phyloP scores from a whole-genome alignment of 2,113 vertebrate species.

The Hippocampus mohnikei region DNA sequence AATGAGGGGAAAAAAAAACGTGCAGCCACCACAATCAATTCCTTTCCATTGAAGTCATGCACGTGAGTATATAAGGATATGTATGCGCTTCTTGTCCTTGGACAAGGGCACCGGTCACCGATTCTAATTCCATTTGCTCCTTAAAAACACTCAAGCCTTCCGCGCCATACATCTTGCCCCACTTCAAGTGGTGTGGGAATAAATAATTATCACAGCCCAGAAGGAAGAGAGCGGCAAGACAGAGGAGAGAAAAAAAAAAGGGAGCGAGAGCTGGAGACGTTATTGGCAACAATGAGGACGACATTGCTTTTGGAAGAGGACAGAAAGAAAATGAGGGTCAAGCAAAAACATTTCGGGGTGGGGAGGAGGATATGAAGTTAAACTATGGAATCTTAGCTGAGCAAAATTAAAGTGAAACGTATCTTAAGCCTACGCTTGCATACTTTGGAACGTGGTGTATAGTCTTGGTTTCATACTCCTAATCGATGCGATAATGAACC shows the following conservation, averaged over 20 bases:
- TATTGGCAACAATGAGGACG: conserved; percentile 56
- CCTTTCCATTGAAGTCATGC: conserved; percentile 22
- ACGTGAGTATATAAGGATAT: conserved; percentile 6
- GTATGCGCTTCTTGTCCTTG: conserved; percentile 1
- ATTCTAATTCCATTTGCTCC: conserved; percentile 45
- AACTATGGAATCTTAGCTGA: too few species aligned
- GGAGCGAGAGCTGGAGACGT: conserved; percentile 19
- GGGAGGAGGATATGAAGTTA: conserved; percentile 5
- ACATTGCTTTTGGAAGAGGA: conserved; percentile 3
- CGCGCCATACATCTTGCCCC: conserved; percentile 10
- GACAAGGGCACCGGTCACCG: conserved; percentile 25
- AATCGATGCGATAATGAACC: not conserved
- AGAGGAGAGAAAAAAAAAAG: not conserved
- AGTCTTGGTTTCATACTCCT: not conserved
- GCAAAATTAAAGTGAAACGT: too few species aligned
- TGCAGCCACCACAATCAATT: conserved; percentile 53
- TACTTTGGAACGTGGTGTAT: not conserved
- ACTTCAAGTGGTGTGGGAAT: conserved; percentile 34
- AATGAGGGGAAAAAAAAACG: conserved; percentile 22
- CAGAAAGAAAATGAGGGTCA: not conserved
- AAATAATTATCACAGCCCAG: conserved; percentile 60
- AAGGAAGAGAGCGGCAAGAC: conserved; percentile 7
- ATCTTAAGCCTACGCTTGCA: too few species aligned
- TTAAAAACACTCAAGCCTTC: conserved; percentile 40
- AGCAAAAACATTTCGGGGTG: conserved; percentile 12